Evolutionary conservation across 1,140 invertebrate species (phyloP), one percentile per base, ranked within the genome.

Genomic region (Dendroctonus ponderosae): DNA sequence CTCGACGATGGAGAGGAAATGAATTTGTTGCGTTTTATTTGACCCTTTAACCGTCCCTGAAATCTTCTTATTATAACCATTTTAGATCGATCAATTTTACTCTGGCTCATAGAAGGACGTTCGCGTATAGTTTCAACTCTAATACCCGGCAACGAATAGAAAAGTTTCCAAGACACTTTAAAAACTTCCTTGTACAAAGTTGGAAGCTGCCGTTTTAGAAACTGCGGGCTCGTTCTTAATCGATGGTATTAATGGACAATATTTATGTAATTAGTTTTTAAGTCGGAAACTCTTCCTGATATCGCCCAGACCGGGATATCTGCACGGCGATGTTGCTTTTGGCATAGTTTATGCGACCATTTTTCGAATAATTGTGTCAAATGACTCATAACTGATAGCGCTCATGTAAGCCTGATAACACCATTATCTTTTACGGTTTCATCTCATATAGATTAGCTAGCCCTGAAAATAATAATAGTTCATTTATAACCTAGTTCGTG

Each of bases 41-140:
- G 6, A 39, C 12, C 7, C 59, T 41, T 14, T 49, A 49, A 14
- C 52, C 62, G 53, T 50, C 52, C 53, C 62, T 65, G 62, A 7
- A 38, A 14, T 12, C 51, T 40, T 59, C 62, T 65, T 68, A 63
- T 46, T 50, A 57, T 51, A 62, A 60, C 52, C 46, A 68, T 68
- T 68, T 59, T 56, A 63, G 60, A 68, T 68, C 66, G 66, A 68
- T 68, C 66, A 68, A 63, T 63, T 68, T 63, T 58, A 50, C 65
- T 54, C 7, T 67, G 51, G 42, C 49, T 51, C 41, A 60, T 61
- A 49, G 46, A 67, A 59, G 54, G 65, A 40, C 48, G 42, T 60
- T 12, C 57, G 46, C 12, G 56, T 66, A 61, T 67, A 67, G 65
- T 67, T 61, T 61, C 57, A 40, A 60, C 42, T 60, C 44, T 67